These are phyloP conservation scores for Acipenser ruthenus DNA, from an alignment of 2,797 vertebrate genomes.

Conservation along the genomic window DNA sequence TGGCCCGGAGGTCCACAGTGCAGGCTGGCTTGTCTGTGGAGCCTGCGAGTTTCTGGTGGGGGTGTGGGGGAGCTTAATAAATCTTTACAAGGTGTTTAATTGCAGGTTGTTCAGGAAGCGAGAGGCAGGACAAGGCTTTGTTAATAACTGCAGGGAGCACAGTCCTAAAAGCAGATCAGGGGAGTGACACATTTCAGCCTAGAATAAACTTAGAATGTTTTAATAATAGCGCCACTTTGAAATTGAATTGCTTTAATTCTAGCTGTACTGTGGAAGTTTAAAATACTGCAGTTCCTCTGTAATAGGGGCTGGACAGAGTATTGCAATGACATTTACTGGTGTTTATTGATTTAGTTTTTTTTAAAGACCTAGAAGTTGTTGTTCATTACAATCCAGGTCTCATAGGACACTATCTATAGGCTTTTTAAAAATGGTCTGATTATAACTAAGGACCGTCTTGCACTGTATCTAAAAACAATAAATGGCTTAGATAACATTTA, in stretches of 20 bases:
- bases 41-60: conserved; percentile 21
- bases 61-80: conserved; percentile 18
- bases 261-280: too few relatives aligned
- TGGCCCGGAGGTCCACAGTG: conserved; percentile 22
- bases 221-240: too few relatives aligned
- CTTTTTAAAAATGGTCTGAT: too few relatives aligned
- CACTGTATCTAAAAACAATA: neutral
- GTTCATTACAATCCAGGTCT: too few relatives aligned
- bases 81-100: conserved; percentile 53
- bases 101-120: conserved; percentile 50
- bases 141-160: conserved; percentile 37
- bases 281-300: too few relatives aligned
- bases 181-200: too few relatives aligned
- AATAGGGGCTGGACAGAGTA: too few relatives aligned
- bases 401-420: too few relatives aligned
- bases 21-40: conserved; percentile 27
- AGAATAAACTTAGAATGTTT: too few relatives aligned
- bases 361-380: too few relatives aligned
- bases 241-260: conserved; percentile 14
- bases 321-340: too few relatives aligned
- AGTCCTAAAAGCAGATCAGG: conserved; percentile 3
- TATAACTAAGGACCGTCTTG: neutral
- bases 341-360: too few relatives aligned
- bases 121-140: conserved; percentile 50
- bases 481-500: neutral